Conservation (phyloP, 2,888 invertebrate genomes). For the Hedychridium roseum region DNA sequence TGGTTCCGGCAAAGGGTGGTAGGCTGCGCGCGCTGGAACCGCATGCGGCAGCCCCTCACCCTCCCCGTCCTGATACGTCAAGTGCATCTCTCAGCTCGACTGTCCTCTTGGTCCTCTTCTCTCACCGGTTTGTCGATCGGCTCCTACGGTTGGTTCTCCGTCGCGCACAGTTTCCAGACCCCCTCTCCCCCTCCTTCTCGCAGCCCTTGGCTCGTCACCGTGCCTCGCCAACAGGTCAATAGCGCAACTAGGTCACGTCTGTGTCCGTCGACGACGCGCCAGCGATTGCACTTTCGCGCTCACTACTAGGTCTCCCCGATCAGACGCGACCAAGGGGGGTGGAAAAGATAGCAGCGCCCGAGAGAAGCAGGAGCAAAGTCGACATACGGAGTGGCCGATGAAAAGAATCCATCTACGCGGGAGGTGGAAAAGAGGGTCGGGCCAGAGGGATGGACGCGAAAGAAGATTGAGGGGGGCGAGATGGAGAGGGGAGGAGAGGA, state of each 20-base stretch:
- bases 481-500: slow-evolving; percentile 14
- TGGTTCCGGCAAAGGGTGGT: slow-evolving; percentile 21
- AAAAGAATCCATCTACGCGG: too few relatives aligned
- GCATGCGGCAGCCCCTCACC: slow-evolving; percentile 49
- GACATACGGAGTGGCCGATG: too few relatives aligned
- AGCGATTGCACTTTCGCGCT: slow-evolving; percentile 38
- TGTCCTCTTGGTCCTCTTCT: slow-evolving; percentile 25
- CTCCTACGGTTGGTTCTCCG: not conserved
- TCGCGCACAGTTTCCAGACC: not conserved
- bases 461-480: slow-evolving; percentile 2
- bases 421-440: not conserved
- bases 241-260: slow-evolving; percentile 54
- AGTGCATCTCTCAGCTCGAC: slow-evolving; percentile 45
- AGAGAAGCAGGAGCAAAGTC: too few relatives aligned
- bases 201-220: slow-evolving; percentile 34
- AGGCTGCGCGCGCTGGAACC: slow-evolving; percentile 53
- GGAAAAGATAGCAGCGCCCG: not conserved
- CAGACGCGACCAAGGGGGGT: slow-evolving; percentile 7
- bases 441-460: not conserved
- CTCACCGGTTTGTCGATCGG: slow-evolving; percentile 16
- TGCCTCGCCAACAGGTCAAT: slow-evolving; percentile 51
- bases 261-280: slow-evolving; percentile 27
- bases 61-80: slow-evolving; percentile 49
- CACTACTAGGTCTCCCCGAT: slow-evolving; percentile 15
- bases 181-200: slow-evolving; percentile 11